Evolutionary conservation across 2,888 invertebrate species (phyloP), one percentile per base, ranked within the genome.

Genomic region (Theristus sp.): DNA sequence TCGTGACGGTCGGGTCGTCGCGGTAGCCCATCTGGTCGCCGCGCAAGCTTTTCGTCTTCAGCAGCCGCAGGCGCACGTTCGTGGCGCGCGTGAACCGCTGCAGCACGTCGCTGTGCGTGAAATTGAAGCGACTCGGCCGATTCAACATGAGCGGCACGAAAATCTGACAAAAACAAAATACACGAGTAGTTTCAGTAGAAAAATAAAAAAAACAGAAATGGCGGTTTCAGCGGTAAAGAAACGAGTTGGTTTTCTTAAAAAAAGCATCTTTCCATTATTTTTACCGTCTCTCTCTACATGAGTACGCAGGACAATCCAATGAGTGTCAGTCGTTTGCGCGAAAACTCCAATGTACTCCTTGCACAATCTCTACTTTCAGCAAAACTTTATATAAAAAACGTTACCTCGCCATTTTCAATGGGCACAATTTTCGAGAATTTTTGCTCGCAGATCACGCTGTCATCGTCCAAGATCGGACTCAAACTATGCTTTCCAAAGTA

Each of bases 51-150:
- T 94, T 96, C 17, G 96, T 91, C 67, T 91, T 81, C 61, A 96
- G 74, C 64, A 98, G 81, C 20, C 90, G 82, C 46, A 98, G 82
- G 47, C 96, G 82, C 10, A 98, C 87, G 74, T 93, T 93, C 0
- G 98, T 98, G 0, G 98, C 96, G 65, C 89, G 82, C 0, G 94
- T 94, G 88, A 91, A 98, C 76, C 93, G 88, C 81, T 94, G 94
- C 1, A 98, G 80, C 1, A 85, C 81, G 1, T 86, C 83, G 0
- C 93, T 91, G 72, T 90, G 88, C 74, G 91, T 91, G 75, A 98
- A 98, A 73, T 88, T 85, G 66, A 85, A 84, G 0, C 91, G 84
- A 52, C 89, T 90, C 0, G 98, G 98, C 56, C 96, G 84, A 70
- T 87, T 86, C 69, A 89, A 89, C 29, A 96, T 77, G 62, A 96